Conservation (phyloP, 2,888 invertebrate genomes). For the Oscheius sp. region DNA sequence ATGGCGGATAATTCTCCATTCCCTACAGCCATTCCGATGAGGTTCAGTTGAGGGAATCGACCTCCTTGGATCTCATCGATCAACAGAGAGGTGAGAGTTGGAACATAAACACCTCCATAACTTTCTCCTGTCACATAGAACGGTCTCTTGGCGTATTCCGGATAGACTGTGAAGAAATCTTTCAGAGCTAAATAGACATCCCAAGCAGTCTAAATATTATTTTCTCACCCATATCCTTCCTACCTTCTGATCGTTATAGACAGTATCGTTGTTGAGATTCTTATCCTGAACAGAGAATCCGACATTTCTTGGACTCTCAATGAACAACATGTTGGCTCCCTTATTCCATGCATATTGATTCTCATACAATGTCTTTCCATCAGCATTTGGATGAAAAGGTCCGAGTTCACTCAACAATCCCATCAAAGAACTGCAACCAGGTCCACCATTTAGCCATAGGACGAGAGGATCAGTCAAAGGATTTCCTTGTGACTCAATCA, state of each 20-base stretch:
- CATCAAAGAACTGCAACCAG: constrained; percentile 61
- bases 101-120: constrained; percentile 60
- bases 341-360: constrained; percentile 70
- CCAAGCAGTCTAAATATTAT: constrained; percentile 68
- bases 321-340: constrained; percentile 73
- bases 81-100: constrained; percentile 49
- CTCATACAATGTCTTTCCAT: constrained; percentile 66
- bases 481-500: constrained; percentile 65
- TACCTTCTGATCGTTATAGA: constrained; percentile 53
- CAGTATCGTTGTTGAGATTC: constrained; percentile 41
- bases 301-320: constrained; percentile 75
- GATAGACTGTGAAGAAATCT: constrained; percentile 73
- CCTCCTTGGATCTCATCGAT: constrained; percentile 50
- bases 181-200: constrained; percentile 73
- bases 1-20: constrained; percentile 60
- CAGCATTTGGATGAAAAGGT: constrained; percentile 63
- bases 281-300: constrained; percentile 73
- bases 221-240: not conserved
- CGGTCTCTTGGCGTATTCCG: constrained; percentile 71
- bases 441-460: constrained; percentile 72
- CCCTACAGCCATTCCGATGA: constrained; percentile 61
- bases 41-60: constrained; percentile 44
- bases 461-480: constrained; percentile 72
- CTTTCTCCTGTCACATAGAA: constrained; percentile 70
- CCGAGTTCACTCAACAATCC: constrained; percentile 54